Base-by-base conservation (phyloP, 2,113 vertebrate genomes). In the Sarotherodon lohbergeri region DNA sequence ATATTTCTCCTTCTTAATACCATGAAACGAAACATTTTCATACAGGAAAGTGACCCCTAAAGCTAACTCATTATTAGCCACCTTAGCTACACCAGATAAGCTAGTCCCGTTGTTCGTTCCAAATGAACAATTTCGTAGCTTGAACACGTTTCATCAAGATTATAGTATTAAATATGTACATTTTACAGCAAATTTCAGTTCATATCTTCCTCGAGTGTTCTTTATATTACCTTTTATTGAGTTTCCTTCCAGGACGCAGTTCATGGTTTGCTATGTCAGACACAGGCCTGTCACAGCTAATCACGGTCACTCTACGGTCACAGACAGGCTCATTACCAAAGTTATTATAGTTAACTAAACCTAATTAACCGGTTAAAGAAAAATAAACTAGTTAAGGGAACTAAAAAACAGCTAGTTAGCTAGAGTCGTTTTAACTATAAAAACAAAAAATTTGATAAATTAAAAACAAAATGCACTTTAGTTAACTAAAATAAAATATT, bases 231-330 rank as follows among this genome's bases (percentile, higher is more conserved):
- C 96, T 95, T 96, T 97, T 2, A 97, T 83, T n/a, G 55, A 43
- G 9, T 90, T 94, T 87, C 95, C 94, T 76, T 95, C 95, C 3
- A 97, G 84, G 2, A 95, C 29, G 81, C 95, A 96, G 76, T 94
- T 94, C 96, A 97, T 97, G 2, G 57, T 88, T 19, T 46, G 24
- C 0, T 41, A 27, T 4, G 5, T 19, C 9, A 41, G 14, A 29
- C 10, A 56, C 0, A 1, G 2, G 61, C 34, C 63, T 39, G 63
- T 68, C 6, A 22, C 19, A 19, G 1, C 63, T 39, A 22, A 39
- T 68, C 63, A 39, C 63, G 34, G 11, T 22, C 34, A 39, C 3
- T 39, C 32, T 39, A 66, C 10, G 6, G 61, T 66, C 61, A 66
- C 61, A 39, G 11, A 66, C 61, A 39, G 11, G 3, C 61, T 66